Conservation (phyloP, 2,797 vertebrate genomes). For the Glyptemys insculpta region DNA sequence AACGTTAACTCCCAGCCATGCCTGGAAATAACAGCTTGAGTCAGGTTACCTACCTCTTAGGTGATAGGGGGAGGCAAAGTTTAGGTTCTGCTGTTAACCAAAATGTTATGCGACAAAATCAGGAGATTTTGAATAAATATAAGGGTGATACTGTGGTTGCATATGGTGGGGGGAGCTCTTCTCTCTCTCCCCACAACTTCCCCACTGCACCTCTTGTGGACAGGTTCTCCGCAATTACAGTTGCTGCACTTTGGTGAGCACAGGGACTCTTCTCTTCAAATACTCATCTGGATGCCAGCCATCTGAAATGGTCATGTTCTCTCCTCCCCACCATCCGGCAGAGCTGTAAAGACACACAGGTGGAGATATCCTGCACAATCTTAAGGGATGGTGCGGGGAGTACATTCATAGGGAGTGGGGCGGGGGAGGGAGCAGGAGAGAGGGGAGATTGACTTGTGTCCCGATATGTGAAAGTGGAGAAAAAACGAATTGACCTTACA, state of each 20-base stretch:
- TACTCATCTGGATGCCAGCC: not conserved
- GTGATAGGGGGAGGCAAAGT: conserved; percentile 27
- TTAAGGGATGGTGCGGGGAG: conserved; percentile 9
- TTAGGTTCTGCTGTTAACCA: conserved; percentile 31
- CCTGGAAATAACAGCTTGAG: not conserved
- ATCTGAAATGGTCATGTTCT: not conserved
- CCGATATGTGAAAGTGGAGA: not conserved
- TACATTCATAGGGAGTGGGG: not conserved
- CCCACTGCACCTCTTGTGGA: not conserved
- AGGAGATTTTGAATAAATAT: not conserved
- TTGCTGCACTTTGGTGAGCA: not conserved
- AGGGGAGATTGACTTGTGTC: not conserved
- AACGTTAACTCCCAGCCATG: not conserved
- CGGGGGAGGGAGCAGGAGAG: not conserved
- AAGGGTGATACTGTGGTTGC: not conserved
- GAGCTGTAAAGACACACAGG: not conserved
- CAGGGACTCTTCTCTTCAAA: not conserved
- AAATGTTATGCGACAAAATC: not conserved
- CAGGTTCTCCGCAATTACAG: not conserved
- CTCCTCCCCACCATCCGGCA: not conserved
- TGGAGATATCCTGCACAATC: not conserved
- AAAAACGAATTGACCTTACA: not conserved
- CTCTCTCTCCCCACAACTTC: not conserved
- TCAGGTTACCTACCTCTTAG: not conserved
- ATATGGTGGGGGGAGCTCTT: not conserved